Percentiles rank a stretch among this genome's conserved stretches.
Conservation (phyloP, 2,113 vertebrate genomes). For the Physeter macrocephalus region DNA sequence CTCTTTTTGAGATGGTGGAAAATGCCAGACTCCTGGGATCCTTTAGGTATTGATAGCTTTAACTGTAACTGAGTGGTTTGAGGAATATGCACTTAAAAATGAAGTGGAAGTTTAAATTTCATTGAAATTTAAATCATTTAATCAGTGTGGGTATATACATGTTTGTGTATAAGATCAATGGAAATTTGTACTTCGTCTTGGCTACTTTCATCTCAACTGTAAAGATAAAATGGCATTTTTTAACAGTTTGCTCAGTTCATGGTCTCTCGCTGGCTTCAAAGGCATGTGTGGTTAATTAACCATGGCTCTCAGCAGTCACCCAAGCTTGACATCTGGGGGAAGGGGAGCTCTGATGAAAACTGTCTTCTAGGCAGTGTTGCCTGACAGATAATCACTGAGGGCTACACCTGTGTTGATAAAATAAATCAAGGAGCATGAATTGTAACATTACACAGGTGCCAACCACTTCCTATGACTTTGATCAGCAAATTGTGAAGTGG, state of each 20-base stretch:
- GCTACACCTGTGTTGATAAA: slow-evolving; percentile 57
- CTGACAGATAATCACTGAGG: slow-evolving; percentile 40
- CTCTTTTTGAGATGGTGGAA: background rate
- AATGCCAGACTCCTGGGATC: background rate
- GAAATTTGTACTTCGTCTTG: background rate
- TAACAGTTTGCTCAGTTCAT: background rate
- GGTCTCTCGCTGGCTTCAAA: background rate
- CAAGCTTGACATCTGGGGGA: background rate
- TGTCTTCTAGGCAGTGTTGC: background rate
- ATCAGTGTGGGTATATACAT: background rate
- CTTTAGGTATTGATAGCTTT: slow-evolving; percentile 1
- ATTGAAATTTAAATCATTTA: slow-evolving; percentile 20
- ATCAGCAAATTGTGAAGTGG: slow-evolving; percentile 9
- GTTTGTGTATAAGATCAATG: slow-evolving; percentile 9
- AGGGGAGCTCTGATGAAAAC: background rate
- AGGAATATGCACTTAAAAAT: background rate
- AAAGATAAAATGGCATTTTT: slow-evolving; percentile 33
- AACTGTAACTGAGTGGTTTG: background rate
- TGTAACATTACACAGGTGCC: slow-evolving; percentile 20
- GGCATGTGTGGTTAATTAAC: slow-evolving; percentile 38
- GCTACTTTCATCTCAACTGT: background rate
- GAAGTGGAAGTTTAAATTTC: slow-evolving; percentile 32
- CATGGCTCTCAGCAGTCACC: slow-evolving; percentile 46
- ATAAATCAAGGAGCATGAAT: slow-evolving; percentile 40
- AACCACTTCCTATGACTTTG: slow-evolving; percentile 21